Evolutionary conservation across 1,140 invertebrate genomes (phyloP).

Genomic region (Panonychus citri): DNA sequence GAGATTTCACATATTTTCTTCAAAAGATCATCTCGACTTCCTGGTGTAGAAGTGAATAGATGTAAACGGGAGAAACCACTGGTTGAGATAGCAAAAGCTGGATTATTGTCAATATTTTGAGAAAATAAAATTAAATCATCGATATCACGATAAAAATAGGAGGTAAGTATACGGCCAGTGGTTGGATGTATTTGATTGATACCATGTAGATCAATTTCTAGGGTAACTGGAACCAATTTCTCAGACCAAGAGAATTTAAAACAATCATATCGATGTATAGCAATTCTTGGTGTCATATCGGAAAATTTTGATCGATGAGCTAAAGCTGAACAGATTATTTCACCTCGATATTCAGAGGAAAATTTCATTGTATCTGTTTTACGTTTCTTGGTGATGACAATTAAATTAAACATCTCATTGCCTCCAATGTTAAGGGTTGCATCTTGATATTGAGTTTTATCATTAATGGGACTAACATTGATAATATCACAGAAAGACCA

Average conservation of each 20-base stretch:
- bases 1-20: conserved; percentile 59
- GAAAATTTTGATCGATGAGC: conserved; percentile 6
- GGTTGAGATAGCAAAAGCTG: conserved; percentile 63
- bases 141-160: conserved; percentile 81
- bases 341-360: conserved; percentile 77
- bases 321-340: conserved; percentile 30
- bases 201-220: conserved; percentile 69
- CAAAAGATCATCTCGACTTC: conserved; percentile 43
- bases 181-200: conserved; percentile 66
- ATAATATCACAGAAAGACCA: conserved; percentile 66
- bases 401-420: conserved; percentile 12
- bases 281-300: conserved; percentile 10
- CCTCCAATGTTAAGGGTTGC: conserved; percentile 16
- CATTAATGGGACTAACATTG: conserved; percentile 33
- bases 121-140: conserved; percentile 40
- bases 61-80: conserved; percentile 49
- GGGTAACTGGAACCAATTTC: conserved; percentile 51
- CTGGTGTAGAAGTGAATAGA: conserved; percentile 7
- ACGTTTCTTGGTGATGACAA: conserved; percentile 27
- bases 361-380: conserved; percentile 88
- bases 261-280: conserved; percentile 41
- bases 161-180: conserved; percentile 34
- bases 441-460: conserved; percentile 17
- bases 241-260: conserved; percentile 92
- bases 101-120: conserved; percentile 22